These are phyloP conservation scores for Urosaurus nigricauda DNA, from an alignment of 2,797 vertebrate species.

Conservation along the genomic window DNA sequence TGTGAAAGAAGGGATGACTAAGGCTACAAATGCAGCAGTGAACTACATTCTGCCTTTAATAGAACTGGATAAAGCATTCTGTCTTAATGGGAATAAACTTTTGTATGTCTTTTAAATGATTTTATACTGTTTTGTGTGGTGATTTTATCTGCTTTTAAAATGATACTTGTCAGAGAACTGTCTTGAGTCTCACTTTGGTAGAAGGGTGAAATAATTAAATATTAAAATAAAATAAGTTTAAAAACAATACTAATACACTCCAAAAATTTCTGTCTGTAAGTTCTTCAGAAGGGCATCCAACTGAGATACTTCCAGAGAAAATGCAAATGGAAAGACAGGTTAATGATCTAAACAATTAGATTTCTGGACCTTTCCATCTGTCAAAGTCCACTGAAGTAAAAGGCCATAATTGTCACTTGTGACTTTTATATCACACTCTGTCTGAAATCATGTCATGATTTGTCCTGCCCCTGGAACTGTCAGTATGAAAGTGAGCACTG, in stretches of 20 bases:
- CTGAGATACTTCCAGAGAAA: conserved; percentile 73
- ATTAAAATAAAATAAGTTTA: neutral
- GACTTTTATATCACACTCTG: conserved; percentile 78
- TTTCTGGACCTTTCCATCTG: conserved; percentile 82
- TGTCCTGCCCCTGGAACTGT: conserved; percentile 74
- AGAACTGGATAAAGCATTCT: too few species aligned
- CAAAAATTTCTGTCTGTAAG: neutral
- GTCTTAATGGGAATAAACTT: too few species aligned
- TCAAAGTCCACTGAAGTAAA: conserved; percentile 82
- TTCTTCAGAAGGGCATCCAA: conserved; percentile 68
- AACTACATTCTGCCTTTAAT: conserved; percentile 42
- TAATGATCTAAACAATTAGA: conserved; percentile 84
- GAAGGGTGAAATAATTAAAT: too few species aligned
- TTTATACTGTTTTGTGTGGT: too few species aligned
- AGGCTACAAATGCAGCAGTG: conserved; percentile 70
- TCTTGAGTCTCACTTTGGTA: too few species aligned
- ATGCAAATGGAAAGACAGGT: conserved; percentile 79
- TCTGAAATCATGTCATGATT: conserved; percentile 78
- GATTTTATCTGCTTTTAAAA: too few species aligned
- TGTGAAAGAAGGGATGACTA: conserved; percentile 74
- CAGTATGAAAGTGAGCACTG: conserved; percentile 53
- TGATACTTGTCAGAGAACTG: too few species aligned
- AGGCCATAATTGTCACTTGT: conserved; percentile 78
- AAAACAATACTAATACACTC: conserved; percentile 34
- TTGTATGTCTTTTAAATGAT: too few species aligned